Base-by-base conservation (phyloP, 64 coral and sea anemone species). In the Montipora foliosa region DNA sequence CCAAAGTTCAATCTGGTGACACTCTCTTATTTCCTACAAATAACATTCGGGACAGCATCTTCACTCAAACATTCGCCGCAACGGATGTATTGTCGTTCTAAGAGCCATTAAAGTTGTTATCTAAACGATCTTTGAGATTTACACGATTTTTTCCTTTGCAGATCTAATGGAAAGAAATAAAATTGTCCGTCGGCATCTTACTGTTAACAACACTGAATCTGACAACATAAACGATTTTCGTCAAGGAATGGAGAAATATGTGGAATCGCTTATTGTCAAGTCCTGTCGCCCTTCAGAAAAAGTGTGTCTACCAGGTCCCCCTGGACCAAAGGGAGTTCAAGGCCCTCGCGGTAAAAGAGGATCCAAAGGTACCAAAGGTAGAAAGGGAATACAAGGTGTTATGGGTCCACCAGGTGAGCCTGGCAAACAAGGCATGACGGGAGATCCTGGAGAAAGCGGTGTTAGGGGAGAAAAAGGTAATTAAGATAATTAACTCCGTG, bases 351-450 rank as follows among this genome's bases (percentile, higher is more conserved):
- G 92, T 12, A 73, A 16, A 44, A 20, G 62, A 80, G 92, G 92
- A 44, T 2, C 13, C 1, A 48, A 59, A 62, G 91, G 91, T 61
- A 44, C 45, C 1, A 47, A 67, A 67, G 91, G 91, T 5, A 76
- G 49, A 29, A 87, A 55, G 45, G 92, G 92, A 10, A 11, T 1
- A 8, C 59, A 74, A 88, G 84, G 92, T 7, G 1, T 51, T 5
- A 52, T 81, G 66, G 92, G 92, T 49, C 92, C 84, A 5, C 83
- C 66, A 55, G 92, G 92, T 37, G 67, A 79, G 25, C 49, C 87
- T 5, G 92, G 92, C 0, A 88, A 81, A 72, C 84, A 74, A 80
- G 92, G 92, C 4, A 69, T 88, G 17, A 87, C 47, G 75, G 92
- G 92, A 93, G 48, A 77, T 17, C 76, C 59, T 75, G 92, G 92